Percentiles rank a stretch among this genome's conserved stretches.
Evolutionary conservation across 2,888 invertebrate genomes (phyloP).

Genomic region (Drosophila anceps): DNA sequence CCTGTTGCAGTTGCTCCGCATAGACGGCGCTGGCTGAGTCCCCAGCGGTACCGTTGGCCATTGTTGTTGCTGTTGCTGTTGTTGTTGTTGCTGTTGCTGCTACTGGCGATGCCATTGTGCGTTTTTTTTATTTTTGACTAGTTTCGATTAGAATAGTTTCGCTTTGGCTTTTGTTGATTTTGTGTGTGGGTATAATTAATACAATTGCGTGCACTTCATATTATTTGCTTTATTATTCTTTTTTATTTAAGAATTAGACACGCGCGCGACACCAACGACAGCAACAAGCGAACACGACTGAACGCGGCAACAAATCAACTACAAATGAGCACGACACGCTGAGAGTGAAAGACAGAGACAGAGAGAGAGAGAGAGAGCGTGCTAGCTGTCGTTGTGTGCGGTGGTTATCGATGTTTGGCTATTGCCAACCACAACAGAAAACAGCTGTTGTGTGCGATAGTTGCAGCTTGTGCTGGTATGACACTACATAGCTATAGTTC

Average conservation of each 20-base stretch:
- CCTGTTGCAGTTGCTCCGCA: constrained; percentile 69
- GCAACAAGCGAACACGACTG: constrained; percentile 21
- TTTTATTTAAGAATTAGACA: constrained; percentile 26
- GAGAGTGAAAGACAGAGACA: neutral
- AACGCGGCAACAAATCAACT: constrained; percentile 34
- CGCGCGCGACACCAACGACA: constrained; percentile 27
- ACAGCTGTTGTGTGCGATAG: constrained; percentile 35
- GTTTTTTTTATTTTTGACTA: constrained; percentile 21
- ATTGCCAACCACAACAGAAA: constrained; percentile 4
- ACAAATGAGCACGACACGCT: constrained; percentile 24
- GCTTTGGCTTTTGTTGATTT: constrained; percentile 8
- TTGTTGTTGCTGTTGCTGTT: constrained; percentile 26
- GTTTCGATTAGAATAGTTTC: constrained; percentile 29
- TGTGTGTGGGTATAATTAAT: constrained; percentile 34
- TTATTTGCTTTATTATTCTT: constrained; percentile 33
- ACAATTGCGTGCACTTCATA: constrained; percentile 59
- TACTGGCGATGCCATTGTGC: constrained; percentile 39
- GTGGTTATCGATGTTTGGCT: constrained; percentile 32
- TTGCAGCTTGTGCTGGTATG: constrained; percentile 2
- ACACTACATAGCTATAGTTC: neutral
- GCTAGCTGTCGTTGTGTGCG: constrained; percentile 10
- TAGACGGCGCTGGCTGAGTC: constrained; percentile 83
- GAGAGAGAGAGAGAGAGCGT: neutral
- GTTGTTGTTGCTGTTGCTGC: constrained; percentile 5
- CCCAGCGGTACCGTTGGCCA: constrained; percentile 56